Evolutionary conservation across 2,113 vertebrate species (phyloP).

Genomic region (Natator depressus): DNA sequence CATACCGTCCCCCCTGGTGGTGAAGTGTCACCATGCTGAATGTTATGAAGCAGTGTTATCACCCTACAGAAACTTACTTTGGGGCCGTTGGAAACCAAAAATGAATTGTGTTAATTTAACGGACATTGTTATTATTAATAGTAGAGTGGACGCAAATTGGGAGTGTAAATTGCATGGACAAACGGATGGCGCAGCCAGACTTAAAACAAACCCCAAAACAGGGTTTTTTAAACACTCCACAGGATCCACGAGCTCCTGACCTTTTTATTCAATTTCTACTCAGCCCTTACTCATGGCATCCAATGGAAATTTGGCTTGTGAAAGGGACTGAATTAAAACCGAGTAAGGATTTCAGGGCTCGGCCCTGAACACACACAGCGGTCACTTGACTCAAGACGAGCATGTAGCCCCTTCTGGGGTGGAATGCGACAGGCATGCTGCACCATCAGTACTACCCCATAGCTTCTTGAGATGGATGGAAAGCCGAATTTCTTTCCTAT

Average conservation of each 20-base stretch:
- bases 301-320: not conserved
- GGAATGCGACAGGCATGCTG: not conserved
- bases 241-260: no score
- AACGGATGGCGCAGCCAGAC: not conserved
- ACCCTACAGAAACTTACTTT: no score
- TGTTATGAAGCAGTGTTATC: no score
- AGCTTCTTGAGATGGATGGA: not conserved
- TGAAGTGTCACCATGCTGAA: no score
- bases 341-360: not conserved
- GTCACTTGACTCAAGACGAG: not conserved
- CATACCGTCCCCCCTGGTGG: no score
- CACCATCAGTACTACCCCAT: not conserved
- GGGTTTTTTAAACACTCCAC: no score
- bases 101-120: not conserved
- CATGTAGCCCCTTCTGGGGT: not conserved
- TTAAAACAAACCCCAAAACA: not conserved
- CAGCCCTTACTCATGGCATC: not conserved
- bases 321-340: not conserved
- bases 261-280: no score
- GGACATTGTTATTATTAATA: slow-evolving; percentile 33
- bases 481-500: not conserved
- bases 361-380: not conserved
- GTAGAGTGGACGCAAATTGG: not conserved
- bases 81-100: no score
- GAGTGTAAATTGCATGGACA: no score